Conservation (phyloP, 2,797 vertebrate species). For the Macropodus opercularis region DNA sequence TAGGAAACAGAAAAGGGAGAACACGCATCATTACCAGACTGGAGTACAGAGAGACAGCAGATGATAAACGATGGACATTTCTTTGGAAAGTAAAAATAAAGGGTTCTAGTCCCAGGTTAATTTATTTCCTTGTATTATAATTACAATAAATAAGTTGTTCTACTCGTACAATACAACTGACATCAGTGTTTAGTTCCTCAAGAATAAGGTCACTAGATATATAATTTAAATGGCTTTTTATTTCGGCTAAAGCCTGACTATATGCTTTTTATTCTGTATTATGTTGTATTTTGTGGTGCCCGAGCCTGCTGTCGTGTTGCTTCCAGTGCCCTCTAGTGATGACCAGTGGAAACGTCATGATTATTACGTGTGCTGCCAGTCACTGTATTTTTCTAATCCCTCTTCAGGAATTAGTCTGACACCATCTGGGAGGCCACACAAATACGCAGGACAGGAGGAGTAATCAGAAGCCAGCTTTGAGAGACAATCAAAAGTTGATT, state of each 20-base stretch:
- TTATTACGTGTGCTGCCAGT: slow-evolving; percentile 73
- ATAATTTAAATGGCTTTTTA: slow-evolving; percentile 80
- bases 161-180: slow-evolving; percentile 79
- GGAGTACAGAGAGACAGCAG: slow-evolving; percentile 50
- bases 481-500: slow-evolving; percentile 66
- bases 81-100: slow-evolving; percentile 20
- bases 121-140: slow-evolving; percentile 86
- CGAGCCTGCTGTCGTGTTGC: slow-evolving; percentile 84
- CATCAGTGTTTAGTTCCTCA: slow-evolving; percentile 79
- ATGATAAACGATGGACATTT: slow-evolving; percentile 51
- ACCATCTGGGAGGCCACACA: slow-evolving; percentile 24
- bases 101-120: slow-evolving; percentile 57
- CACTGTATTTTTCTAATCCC: slow-evolving; percentile 56
- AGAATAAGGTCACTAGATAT: slow-evolving; percentile 68
- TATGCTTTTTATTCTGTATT: slow-evolving; percentile 78
- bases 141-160: slow-evolving; percentile 80
- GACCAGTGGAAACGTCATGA: slow-evolving; percentile 80
- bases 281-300: slow-evolving; percentile 79
- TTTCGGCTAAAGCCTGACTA: slow-evolving; percentile 72
- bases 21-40: slow-evolving; percentile 37
- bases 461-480: slow-evolving; percentile 51
- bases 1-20: slow-evolving; percentile 23
- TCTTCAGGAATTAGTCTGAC: slow-evolving; percentile 49
- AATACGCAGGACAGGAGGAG: slow-evolving; percentile 25
- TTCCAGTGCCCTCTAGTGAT: slow-evolving; percentile 85